phyloP scores from a whole-genome alignment of 2,888 invertebrate species.

The Hymenopus coronatus region DNA sequence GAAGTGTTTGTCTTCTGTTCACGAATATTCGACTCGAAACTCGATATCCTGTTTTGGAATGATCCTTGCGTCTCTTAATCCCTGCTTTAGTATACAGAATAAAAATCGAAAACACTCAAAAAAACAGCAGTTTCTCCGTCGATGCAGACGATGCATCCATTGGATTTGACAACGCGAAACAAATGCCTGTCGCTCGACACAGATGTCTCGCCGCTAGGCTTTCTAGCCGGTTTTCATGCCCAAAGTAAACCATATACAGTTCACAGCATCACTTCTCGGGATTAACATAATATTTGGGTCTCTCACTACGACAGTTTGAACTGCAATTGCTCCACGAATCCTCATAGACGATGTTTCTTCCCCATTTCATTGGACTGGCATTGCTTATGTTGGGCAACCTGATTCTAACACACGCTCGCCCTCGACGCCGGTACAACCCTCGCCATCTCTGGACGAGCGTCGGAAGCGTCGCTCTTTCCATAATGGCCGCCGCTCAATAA shows the following conservation, averaged over 20 bases:
- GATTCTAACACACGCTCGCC: background rate
- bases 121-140: background rate
- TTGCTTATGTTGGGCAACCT: slow-evolving; percentile 19
- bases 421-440: background rate
- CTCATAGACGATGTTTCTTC: background rate
- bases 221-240: background rate
- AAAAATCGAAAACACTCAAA: slow-evolving; percentile 16
- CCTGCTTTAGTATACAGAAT: background rate
- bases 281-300: background rate
- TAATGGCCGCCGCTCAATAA: slow-evolving; percentile 30
- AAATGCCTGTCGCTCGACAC: background rate
- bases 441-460: slow-evolving; percentile 21
- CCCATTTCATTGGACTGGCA: background rate
- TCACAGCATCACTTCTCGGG: background rate
- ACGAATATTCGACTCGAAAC: background rate
- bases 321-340: background rate
- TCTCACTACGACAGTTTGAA: background rate
- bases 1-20: background rate
- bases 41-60: background rate
- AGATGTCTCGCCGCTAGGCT: background rate
- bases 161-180: slow-evolving; percentile 22
- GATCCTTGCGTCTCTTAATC: background rate
- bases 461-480: slow-evolving; percentile 7
- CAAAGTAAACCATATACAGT: background rate
- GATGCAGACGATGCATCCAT: slow-evolving; percentile 26